phyloP scores from a whole-genome alignment of 1,140 invertebrate genomes.

The Brachionus rubens region DNA sequence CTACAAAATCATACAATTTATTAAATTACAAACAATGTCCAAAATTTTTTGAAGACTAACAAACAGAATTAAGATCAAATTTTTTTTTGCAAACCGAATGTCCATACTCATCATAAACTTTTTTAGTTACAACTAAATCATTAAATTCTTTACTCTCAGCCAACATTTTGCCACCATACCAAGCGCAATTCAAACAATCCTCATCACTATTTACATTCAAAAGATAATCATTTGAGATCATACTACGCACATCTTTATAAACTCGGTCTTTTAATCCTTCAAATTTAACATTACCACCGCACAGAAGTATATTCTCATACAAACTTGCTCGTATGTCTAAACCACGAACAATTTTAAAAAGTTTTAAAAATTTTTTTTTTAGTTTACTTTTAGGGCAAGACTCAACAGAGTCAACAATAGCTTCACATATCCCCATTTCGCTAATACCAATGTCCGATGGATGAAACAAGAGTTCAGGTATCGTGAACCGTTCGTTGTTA shows the following conservation, averaged over 20 bases:
- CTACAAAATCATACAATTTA: background rate
- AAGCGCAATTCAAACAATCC: slow-evolving; percentile 75
- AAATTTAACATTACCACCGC: slow-evolving; percentile 75
- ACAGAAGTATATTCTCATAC: slow-evolving; percentile 81
- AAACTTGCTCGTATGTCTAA: slow-evolving; percentile 76
- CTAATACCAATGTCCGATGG: slow-evolving; percentile 90
- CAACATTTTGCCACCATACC: slow-evolving; percentile 77
- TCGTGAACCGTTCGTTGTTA: slow-evolving; percentile 78
- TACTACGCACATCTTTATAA: slow-evolving; percentile 71
- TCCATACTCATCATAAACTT: slow-evolving; percentile 84
- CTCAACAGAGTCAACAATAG: slow-evolving; percentile 66
- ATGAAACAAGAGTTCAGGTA: slow-evolving; percentile 90
- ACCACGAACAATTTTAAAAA: no score
- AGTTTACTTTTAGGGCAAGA: slow-evolving; percentile 47
- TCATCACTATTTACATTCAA: slow-evolving; percentile 57
- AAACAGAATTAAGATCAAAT: slow-evolving; percentile 67
- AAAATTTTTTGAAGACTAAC: no score
- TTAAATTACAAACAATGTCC: background rate
- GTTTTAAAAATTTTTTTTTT: background rate
- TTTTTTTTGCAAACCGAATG: slow-evolving; percentile 68
- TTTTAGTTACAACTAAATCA: slow-evolving; percentile 70
- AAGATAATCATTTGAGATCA: slow-evolving; percentile 72
- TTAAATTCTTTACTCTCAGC: slow-evolving; percentile 71
- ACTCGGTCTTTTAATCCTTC: slow-evolving; percentile 79
- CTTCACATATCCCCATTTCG: slow-evolving; percentile 89